Base-by-base conservation (phyloP, 1,140 invertebrate genomes). In the Drosophila sturtevanti region DNA sequence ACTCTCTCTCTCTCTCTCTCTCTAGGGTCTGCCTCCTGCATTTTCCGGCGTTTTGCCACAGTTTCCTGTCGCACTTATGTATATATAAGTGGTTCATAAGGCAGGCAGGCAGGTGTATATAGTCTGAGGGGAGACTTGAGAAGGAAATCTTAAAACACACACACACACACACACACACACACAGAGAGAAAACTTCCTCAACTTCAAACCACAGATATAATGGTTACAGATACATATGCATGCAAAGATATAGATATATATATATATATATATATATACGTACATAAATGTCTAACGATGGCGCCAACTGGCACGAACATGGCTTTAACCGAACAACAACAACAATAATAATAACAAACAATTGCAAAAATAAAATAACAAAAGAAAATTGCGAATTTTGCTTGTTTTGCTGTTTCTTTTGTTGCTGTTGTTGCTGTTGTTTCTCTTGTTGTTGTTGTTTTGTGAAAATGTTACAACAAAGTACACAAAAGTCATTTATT, bases 151-250 rank as follows among this genome's bases (percentile, higher is more conserved):
- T 18, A 21, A 41, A 6, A 7, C 14, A 44, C 27, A 31, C 27
- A 31, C 27, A 31, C 27, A 31, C 27, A 31, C 27, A 21, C 10
- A 35, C 31, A 7, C 31, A 34, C 6, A 34, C 31, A 34, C 6
- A 11, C 6, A 18, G n/a, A 31, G 0, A 27, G 10, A 58, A 63
- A 52, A 60, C 63, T 71, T 66, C 74, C 81, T 56, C 66, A 65
- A 68, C 81, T 73, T 85, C 69, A 60, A 70, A 81, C 81, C 85
- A 77, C 81, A 81, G 68, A 72, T 44, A 48, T 60, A 55, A 55
- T 52, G 22, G 21, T 31, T 31, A 31, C 27, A 31, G 27, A 52
- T 41, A 51, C 24, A 62, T 11, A 24, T 16, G 51, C 14, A 38
- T 14, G 10, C n/a, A n/a, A 16, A 48, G 44, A 7, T 34, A 16